A percentile compares a stretch with the other conserved stretches of the same genome.
Conservation (phyloP, 2,797 vertebrate genomes). For the Distichodus sexfasciatus region DNA sequence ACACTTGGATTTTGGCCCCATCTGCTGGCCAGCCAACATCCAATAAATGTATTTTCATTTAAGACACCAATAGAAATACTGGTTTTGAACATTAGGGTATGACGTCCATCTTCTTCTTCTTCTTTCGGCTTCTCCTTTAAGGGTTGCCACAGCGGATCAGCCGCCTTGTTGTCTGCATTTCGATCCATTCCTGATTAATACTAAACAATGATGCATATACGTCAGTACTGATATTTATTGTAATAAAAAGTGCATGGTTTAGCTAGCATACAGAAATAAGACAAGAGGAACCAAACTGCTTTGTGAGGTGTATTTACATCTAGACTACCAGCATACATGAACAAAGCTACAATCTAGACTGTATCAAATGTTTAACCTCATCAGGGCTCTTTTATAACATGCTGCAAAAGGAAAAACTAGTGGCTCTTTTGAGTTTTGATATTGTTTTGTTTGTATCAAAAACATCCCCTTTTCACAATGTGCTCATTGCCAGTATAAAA, state of each 20-base stretch:
- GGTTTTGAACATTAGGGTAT: too few relatives aligned
- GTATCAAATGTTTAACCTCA: slow-evolving; percentile 58
- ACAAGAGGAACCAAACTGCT: slow-evolving; percentile 62
- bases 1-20: too few relatives aligned
- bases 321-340: slow-evolving; percentile 76
- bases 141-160: too few relatives aligned
- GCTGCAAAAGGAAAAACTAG: slow-evolving; percentile 11
- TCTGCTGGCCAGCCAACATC: not conserved
- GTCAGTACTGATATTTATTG: slow-evolving; percentile 70
- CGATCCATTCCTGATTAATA: not conserved
- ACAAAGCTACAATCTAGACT: slow-evolving; percentile 70
- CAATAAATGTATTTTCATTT: too few relatives aligned
- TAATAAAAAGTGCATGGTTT: slow-evolving; percentile 80
- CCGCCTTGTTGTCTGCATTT: not conserved
- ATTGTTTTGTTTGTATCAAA: slow-evolving; percentile 27
- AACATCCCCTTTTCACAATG: slow-evolving; percentile 19
- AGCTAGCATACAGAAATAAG: slow-evolving; percentile 68
- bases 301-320: slow-evolving; percentile 78
- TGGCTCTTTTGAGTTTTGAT: slow-evolving; percentile 41
- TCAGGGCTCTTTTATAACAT: slow-evolving; percentile 35
- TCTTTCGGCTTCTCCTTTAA: too few relatives aligned
- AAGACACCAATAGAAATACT: too few relatives aligned
- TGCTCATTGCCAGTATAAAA: slow-evolving; percentile 44
- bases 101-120: too few relatives aligned
- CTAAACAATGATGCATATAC: slow-evolving; percentile 13